Conservation (phyloP, 2,888 invertebrate species). For the Drosophila mulleri region DNA sequence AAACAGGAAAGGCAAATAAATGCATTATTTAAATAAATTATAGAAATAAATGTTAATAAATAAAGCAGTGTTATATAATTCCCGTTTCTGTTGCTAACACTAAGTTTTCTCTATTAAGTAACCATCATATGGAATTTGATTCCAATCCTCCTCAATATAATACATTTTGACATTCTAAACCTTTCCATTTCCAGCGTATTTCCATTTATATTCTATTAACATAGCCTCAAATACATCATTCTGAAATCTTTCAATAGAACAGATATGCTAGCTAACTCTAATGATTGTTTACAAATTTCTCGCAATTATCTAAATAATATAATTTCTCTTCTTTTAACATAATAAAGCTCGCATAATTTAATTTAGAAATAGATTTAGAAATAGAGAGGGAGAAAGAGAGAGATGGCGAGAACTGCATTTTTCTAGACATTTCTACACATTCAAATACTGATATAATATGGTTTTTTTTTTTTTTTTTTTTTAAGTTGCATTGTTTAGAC, state of each 20-base stretch:
- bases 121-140: neutral
- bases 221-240: neutral
- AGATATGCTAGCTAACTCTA: neutral
- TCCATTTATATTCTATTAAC: neutral
- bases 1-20: neutral
- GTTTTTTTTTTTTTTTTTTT: neutral
- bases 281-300: neutral
- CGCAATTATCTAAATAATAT: neutral
- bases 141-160: neutral
- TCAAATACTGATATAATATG: neutral
- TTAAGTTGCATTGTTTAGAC: neutral
- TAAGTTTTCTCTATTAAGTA: neutral
- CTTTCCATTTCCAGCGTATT: neutral
- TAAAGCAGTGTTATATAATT: neutral
- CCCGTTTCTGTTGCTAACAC: neutral
- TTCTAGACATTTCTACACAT: slow-evolving; percentile 1
- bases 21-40: neutral
- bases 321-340: too few relatives aligned
- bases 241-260: too few relatives aligned
- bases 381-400: neutral
- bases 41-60: neutral
- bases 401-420: neutral
- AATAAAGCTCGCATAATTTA: too few relatives aligned
- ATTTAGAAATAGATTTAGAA: too few relatives aligned
- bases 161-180: neutral